Percentiles rank a stretch among this genome's conserved stretches.
phyloP scores from a whole-genome alignment of 2,113 vertebrate species.

The Rattus rattus region DNA sequence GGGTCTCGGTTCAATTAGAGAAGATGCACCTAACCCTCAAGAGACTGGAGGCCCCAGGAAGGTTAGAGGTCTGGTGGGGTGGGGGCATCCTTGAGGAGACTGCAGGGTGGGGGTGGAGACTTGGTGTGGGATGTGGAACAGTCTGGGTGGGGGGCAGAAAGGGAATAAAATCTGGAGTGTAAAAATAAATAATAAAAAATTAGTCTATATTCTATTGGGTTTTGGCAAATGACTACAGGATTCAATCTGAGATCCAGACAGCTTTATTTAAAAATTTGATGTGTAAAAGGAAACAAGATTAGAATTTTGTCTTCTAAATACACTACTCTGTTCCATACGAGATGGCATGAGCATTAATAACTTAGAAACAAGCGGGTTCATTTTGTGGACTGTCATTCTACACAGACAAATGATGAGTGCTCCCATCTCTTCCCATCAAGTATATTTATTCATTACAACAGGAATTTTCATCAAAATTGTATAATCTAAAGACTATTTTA shows the following conservation, averaged over 20 bases:
- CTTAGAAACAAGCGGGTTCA: neutral
- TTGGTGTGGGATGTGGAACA: too few relatives aligned
- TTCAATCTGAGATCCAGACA: neutral
- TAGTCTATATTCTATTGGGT: neutral
- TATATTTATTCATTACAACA: neutral
- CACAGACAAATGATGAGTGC: neutral
- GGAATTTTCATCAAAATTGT: conserved; percentile 33
- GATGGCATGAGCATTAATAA: neutral
- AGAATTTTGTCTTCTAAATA: neutral
- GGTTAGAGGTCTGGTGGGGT: too few relatives aligned
- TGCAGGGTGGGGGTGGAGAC: too few relatives aligned
- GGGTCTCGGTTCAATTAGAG: too few relatives aligned
- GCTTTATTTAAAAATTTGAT: conserved; percentile 35
- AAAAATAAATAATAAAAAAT: too few relatives aligned
- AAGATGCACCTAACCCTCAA: too few relatives aligned
- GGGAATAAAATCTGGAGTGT: too few relatives aligned
- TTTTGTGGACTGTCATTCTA: neutral
- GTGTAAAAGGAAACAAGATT: neutral
- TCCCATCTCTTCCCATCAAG: neutral
- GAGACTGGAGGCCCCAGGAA: too few relatives aligned
- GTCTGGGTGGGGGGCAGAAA: too few relatives aligned
- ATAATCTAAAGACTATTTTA: conserved; percentile 17
- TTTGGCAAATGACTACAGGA: conserved; percentile 20
- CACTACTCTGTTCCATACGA: neutral
- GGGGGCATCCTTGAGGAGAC: too few relatives aligned